phyloP scores from a whole-genome alignment of 2,113 vertebrate species.

The Hyaena hyaena region DNA sequence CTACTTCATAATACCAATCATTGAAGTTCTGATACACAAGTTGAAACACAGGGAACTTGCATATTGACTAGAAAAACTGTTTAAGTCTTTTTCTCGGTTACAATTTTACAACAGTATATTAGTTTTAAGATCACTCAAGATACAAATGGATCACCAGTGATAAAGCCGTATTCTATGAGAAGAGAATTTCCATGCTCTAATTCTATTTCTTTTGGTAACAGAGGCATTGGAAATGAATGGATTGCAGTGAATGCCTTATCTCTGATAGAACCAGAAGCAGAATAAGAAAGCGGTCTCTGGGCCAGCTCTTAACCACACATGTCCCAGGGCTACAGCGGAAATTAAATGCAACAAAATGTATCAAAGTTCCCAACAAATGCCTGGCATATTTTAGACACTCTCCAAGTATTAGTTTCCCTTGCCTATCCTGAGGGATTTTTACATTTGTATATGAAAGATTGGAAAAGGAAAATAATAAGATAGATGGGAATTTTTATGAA shows the following conservation, averaged over 20 bases:
- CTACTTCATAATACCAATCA: background rate
- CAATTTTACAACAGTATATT: background rate
- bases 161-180: background rate
- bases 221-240: background rate
- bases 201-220: background rate
- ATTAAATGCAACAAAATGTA: background rate
- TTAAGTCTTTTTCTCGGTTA: background rate
- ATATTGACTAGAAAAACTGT: conserved; percentile 8
- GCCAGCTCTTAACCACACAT: background rate
- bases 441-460: background rate
- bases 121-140: background rate
- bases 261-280: background rate
- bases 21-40: conserved; percentile 11
- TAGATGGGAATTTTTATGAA: background rate
- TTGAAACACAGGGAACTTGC: background rate
- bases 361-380: background rate
- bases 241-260: background rate
- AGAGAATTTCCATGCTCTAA: background rate
- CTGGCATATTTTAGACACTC: background rate
- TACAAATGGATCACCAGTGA: background rate
- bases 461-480: background rate
- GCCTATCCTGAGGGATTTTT: background rate
- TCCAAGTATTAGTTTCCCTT: background rate
- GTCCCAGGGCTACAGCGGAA: background rate
- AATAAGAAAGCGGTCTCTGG: rapidly evolving